Evolutionary conservation across 1,140 invertebrate species (phyloP), one percentile per base, ranked within the genome.

Genomic region (Contarinia nasturtii): DNA sequence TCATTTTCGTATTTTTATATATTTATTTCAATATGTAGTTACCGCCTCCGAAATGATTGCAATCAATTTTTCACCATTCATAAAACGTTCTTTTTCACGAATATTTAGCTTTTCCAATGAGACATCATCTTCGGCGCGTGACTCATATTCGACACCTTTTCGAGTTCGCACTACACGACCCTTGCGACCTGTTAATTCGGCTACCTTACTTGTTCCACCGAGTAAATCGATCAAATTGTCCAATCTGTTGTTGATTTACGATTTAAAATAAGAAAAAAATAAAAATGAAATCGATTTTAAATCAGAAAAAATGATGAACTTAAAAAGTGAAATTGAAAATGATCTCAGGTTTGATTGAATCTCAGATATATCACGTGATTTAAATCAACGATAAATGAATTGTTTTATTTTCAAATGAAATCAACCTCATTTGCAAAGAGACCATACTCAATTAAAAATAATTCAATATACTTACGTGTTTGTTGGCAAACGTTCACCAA

Each of bases 51-150:
- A 50, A 7, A 34, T 38, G 12, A 34, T 93, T 84, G 1, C 91
- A 10, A 27, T 27, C 37, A 40, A n/a, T 18, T 40, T 40, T 40
- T 40, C 17, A 40, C 37, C 93, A 63, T 91, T 80, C 93, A 97
- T 97, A 66, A 97, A 98, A 58, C 81, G 68, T 52, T 79, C 75
- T 57, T 80, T 80, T 55, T 80, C 77, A 1, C 82, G 86, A n/a
- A 95, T 67, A 68, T 98, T 98, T 15, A 97, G 71, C 1, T 86
- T 87, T 69, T 97, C 93, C 15, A 96, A 67, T 5, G 90, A 83
- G 18, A 89, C 86, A 63, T 96, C 91, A 3, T 73, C 73, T 64
- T 94, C 91, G 12, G 3, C 14, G 14, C 37, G 37, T n/a, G 37
- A 40, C 17, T 40, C 37, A 14, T 40, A 40, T 40, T 40, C 4